phyloP scores from a whole-genome alignment of 2,888 invertebrate species.

The Parnassius glacialis region DNA sequence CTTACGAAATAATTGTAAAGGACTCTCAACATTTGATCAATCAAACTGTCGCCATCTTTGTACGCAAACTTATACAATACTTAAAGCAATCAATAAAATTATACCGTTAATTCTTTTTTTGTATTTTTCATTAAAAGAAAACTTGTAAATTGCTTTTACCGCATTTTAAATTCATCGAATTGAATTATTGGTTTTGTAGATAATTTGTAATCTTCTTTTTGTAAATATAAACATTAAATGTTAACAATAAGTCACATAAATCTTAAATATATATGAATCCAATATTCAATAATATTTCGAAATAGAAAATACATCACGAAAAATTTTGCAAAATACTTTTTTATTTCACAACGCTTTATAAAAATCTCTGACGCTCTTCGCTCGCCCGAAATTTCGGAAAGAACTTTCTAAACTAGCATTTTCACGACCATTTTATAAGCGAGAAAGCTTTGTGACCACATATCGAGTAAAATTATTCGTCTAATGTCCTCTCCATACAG shows the following conservation, averaged over 20 bases:
- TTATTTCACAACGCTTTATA: conserved; percentile 75
- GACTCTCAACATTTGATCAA: neutral
- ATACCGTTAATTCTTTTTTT: too few relatives aligned
- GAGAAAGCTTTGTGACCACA: conserved; percentile 44
- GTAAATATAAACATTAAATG: neutral
- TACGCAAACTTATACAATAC: too few relatives aligned
- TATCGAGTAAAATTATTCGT: conserved; percentile 54
- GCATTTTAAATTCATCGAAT: neutral
- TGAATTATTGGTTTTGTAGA: neutral
- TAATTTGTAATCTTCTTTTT: neutral
- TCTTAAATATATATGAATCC: conserved; percentile 11
- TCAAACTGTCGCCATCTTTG: conserved; percentile 4
- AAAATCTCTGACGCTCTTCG: conserved; percentile 65
- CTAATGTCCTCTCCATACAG: conserved; percentile 44
- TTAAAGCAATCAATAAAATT: too few relatives aligned
- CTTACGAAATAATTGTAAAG: conserved; percentile 22
- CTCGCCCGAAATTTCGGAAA: conserved; percentile 36
- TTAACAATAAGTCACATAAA: conserved; percentile 1
- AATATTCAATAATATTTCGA: conserved; percentile 26
- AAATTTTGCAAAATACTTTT: conserved; percentile 46
- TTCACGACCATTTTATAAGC: conserved; percentile 37
- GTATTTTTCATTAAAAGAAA: neutral
- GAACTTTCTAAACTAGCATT: conserved; percentile 33
- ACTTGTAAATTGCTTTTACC: neutral
- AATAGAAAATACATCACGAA: conserved; percentile 53